phyloP scores from a whole-genome alignment of 2,113 vertebrate species.

The Shinisaurus crocodilurus region DNA sequence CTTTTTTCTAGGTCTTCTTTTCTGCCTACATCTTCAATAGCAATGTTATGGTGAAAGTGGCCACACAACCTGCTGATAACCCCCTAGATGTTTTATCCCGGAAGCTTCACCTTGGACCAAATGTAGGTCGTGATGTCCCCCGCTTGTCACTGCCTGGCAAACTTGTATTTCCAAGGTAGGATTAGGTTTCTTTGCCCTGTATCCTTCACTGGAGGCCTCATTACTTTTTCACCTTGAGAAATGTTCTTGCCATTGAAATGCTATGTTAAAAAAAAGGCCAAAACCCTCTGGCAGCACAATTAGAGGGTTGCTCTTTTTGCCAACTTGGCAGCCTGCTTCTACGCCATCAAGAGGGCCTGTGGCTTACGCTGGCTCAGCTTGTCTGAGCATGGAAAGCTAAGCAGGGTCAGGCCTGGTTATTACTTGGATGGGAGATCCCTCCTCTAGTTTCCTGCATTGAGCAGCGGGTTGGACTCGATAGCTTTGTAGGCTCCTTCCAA shows the following conservation, averaged over 20 bases:
- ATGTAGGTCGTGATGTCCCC: slow-evolving; percentile 94
- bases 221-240: not conserved
- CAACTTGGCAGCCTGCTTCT: not conserved
- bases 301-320: not conserved
- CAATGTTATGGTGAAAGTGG: slow-evolving; percentile 99
- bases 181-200: not conserved
- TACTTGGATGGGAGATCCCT: too few relatives aligned
- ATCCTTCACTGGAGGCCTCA: rapidly evolving
- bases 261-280: not conserved
- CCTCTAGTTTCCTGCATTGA: too few relatives aligned
- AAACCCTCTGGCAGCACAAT: not conserved
- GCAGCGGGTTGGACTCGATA: too few relatives aligned
- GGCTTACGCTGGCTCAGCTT: too few relatives aligned
- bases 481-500: too few relatives aligned
- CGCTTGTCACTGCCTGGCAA: slow-evolving; percentile 96
- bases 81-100: slow-evolving; percentile 96
- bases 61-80: slow-evolving; percentile 98
- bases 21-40: slow-evolving; percentile 99
- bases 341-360: too few relatives aligned
- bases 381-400: too few relatives aligned
- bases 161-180: slow-evolving; percentile 97
- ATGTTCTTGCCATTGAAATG: not conserved
- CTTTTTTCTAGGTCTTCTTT: slow-evolving; percentile 91
- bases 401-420: too few relatives aligned
- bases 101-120: slow-evolving; percentile 96